phyloP scores from a whole-genome alignment of 2,888 invertebrate genomes.

The Melanostoma scalare region DNA sequence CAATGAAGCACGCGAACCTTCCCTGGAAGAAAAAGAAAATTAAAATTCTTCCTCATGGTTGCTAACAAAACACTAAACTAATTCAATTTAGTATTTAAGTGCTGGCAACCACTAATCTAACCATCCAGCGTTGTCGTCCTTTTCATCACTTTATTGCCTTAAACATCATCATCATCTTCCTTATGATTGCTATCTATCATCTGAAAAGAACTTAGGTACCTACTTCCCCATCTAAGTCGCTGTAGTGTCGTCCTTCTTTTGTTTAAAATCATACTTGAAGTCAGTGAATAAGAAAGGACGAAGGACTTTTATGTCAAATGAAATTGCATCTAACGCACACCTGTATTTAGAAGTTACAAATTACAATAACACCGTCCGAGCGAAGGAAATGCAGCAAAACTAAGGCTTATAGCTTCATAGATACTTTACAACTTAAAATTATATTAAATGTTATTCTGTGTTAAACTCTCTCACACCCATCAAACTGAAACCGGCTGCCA shows the following conservation, averaged over 20 bases:
- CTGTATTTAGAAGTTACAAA: constrained; percentile 34
- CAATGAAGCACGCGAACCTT: no score
- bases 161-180: constrained; percentile 35
- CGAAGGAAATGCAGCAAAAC: not conserved
- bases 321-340: constrained; percentile 45
- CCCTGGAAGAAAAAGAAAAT: no score
- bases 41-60: no score
- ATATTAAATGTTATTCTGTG: constrained; percentile 70
- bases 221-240: constrained; percentile 18
- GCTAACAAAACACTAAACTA: no score
- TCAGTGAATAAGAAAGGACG: constrained; percentile 23
- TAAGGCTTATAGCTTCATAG: constrained; percentile 45
- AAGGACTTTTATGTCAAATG: constrained; percentile 27
- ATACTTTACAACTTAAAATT: constrained; percentile 67
- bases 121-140: not conserved
- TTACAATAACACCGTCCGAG: not conserved
- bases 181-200: constrained; percentile 37
- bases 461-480: constrained; percentile 63
- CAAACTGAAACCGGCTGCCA: constrained; percentile 18
- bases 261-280: constrained; percentile 51
- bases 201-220: constrained; percentile 34
- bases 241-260: constrained; percentile 15
- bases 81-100: no score
- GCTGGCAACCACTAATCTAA: not conserved
- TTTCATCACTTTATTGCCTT: constrained; percentile 17